These are phyloP conservation scores for Tragopan temminckii DNA, from an alignment of 2,797 vertebrate genomes.

Conservation along the genomic window DNA sequence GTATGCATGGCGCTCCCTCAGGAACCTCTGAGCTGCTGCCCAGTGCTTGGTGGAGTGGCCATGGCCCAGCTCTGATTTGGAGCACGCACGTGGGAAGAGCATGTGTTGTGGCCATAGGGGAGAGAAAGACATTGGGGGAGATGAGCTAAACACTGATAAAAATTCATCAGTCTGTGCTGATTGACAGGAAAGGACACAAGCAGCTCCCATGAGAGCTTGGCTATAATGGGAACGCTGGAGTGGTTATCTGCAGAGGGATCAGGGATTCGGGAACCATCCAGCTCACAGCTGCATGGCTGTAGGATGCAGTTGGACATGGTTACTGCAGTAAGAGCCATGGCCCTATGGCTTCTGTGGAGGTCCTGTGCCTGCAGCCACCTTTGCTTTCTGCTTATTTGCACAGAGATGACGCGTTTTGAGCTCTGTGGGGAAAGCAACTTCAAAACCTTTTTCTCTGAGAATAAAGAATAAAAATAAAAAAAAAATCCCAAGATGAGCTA, in stretches of 20 bases:
- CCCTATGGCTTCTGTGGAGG: neutral
- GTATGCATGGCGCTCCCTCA: rapidly evolving
- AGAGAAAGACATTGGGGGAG: rapidly evolving
- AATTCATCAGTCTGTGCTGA: neutral
- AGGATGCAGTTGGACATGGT: rapidly evolving
- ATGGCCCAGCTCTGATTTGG: neutral
- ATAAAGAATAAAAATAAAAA: neutral
- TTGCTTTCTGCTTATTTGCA: neutral
- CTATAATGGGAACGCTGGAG: neutral
- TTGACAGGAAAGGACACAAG: neutral
- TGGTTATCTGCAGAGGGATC: neutral
- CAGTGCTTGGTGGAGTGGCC: rapidly evolving
- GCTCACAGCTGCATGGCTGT: neutral
- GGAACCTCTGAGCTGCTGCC: neutral
- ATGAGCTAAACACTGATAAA: neutral
- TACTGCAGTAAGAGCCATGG: rapidly evolving
- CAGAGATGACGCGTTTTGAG: neutral
- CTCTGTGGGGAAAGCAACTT: neutral
- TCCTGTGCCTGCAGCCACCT: rapidly evolving
- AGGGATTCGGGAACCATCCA: neutral
- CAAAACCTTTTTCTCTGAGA: slow-evolving; percentile 1
- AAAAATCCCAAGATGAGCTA: neutral
- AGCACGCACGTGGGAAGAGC: neutral
- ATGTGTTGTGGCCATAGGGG: rapidly evolving
- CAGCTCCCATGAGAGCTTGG: neutral